Evolutionary conservation across 2,113 vertebrate genomes (phyloP).

Genomic region (Silurus glanis): DNA sequence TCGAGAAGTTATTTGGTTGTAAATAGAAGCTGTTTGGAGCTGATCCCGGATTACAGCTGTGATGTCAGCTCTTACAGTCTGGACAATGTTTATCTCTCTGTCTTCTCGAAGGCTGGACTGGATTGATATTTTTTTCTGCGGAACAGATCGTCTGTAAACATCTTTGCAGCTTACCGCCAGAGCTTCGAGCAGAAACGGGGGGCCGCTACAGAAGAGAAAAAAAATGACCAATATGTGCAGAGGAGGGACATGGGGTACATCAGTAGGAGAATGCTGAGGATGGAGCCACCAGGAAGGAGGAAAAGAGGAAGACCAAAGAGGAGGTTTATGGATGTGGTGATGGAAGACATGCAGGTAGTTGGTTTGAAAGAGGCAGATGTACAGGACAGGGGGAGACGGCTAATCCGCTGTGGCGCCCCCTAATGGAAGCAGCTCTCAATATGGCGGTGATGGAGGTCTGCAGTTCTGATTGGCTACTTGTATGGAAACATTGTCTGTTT

Average conservation of each 20-base stretch:
- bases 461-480: neutral
- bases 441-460: neutral
- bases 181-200: neutral
- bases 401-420: no score
- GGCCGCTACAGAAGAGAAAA: no score
- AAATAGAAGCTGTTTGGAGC: neutral
- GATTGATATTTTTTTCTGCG: neutral
- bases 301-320: no score
- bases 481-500: neutral
- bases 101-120: neutral
- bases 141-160: neutral
- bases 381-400: no score
- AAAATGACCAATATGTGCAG: no score
- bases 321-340: no score
- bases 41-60: neutral
- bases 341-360: no score
- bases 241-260: neutral
- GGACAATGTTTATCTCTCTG: neutral
- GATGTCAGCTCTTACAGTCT: neutral
- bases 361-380: no score
- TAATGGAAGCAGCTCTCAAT: no score
- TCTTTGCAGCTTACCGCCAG: constrained; percentile 7
- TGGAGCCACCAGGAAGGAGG: no score
- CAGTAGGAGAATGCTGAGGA: neutral
- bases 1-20: neutral